These are phyloP conservation scores for Chionis minor DNA, from an alignment of 2,113 vertebrate species.

Conservation along the genomic window DNA sequence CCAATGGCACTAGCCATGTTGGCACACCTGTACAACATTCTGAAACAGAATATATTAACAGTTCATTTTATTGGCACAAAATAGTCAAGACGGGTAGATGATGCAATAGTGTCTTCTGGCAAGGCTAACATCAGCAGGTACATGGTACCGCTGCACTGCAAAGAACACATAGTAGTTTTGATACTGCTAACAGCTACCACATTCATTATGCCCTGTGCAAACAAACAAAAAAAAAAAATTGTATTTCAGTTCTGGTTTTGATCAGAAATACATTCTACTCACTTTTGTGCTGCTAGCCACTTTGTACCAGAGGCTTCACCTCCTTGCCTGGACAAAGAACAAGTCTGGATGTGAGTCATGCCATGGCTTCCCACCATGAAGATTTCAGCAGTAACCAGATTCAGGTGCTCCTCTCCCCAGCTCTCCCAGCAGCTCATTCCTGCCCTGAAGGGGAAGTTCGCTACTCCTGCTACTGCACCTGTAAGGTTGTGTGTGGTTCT, in stretches of 20 bases:
- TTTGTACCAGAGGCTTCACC: not conserved
- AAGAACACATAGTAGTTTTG: not conserved
- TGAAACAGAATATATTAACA: not conserved
- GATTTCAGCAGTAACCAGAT: not conserved
- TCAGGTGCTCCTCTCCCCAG: not conserved
- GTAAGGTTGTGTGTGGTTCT: not conserved
- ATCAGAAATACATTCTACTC: not conserved
- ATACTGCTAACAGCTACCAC: not conserved
- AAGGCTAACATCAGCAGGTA: not conserved
- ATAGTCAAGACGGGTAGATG: not conserved
- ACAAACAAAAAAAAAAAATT: not conserved
- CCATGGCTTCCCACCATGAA: not conserved
- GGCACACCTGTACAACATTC: not conserved
- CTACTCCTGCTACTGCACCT: not conserved
- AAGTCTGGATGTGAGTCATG: not conserved
- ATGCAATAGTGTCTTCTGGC: not conserved
- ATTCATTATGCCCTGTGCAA: not conserved
- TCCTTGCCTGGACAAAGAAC: not conserved
- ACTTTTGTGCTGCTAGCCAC: not conserved
- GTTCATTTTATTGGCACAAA: not conserved
- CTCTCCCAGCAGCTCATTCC: not conserved
- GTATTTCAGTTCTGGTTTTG: not conserved
- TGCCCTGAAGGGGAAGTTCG: not conserved
- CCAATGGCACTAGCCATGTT: not conserved
- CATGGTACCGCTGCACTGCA: not conserved